Conservation (phyloP, 2,797 vertebrate species). For the Pelochelys cantorii region DNA sequence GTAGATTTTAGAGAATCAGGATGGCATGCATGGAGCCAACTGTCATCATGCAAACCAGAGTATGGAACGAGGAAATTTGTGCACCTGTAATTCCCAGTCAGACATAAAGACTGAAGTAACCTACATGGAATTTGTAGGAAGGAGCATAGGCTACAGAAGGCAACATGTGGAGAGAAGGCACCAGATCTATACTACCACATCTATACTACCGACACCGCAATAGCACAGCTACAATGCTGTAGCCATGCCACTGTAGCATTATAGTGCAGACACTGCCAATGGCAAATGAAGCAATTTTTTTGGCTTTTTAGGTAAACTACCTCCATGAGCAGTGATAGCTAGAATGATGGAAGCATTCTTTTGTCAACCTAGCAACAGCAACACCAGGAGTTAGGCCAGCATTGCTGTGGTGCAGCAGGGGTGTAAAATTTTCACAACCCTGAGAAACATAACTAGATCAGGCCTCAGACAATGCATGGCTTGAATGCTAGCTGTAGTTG, state of each 20-base stretch:
- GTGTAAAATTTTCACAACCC: neutral
- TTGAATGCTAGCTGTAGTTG: neutral
- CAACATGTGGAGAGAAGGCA: neutral
- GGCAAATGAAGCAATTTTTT: neutral
- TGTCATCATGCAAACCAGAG: neutral
- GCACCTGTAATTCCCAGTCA: neutral
- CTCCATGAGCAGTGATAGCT: neutral
- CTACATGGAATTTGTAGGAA: accelerated
- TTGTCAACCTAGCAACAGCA: neutral
- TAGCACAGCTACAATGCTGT: neutral
- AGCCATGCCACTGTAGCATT: neutral
- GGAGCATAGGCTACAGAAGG: accelerated
- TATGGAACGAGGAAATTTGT: neutral
- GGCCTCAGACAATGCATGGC: neutral
- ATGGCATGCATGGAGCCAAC: neutral
- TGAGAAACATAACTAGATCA: too few species aligned
- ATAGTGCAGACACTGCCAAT: neutral
- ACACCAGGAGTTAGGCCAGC: neutral
- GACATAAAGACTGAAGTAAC: neutral
- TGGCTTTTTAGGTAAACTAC: neutral
- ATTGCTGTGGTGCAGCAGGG: neutral
- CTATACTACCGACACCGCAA: neutral
- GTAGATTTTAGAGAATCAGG: neutral
- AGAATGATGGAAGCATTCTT: neutral
- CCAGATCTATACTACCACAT: neutral